Evolutionary conservation across 2,113 vertebrate genomes (phyloP).

Genomic region (Rhinoderma darwinii): DNA sequence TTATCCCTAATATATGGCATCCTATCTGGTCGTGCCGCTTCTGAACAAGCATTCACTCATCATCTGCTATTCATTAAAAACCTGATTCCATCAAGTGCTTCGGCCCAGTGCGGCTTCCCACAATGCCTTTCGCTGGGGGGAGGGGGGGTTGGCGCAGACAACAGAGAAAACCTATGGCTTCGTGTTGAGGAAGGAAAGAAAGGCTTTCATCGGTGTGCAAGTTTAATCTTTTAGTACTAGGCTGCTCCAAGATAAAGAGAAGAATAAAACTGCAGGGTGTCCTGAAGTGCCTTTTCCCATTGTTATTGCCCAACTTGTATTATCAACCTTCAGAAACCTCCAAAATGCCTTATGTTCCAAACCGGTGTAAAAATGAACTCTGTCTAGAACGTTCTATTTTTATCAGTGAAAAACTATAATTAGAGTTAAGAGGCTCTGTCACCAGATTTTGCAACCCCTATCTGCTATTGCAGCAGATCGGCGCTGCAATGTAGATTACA

Average conservation of each 20-base stretch:
- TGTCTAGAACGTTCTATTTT: neutral
- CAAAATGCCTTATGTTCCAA: neutral
- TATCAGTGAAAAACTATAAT: neutral
- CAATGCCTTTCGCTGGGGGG: conserved; percentile 33
- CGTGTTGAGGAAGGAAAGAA: conserved; percentile 27
- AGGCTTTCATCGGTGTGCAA: neutral
- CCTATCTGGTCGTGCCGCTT: conserved; percentile 16
- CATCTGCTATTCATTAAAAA: conserved; percentile 49
- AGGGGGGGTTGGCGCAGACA: conserved; percentile 18
- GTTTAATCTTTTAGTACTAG: conserved; percentile 26
- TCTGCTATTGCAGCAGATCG: too few relatives aligned
- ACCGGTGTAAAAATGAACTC: neutral
- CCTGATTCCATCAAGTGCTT: conserved; percentile 40
- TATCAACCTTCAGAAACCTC: conserved; percentile 18
- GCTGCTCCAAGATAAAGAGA: conserved; percentile 8
- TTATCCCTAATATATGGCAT: conserved; percentile 48
- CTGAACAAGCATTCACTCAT: conserved; percentile 29
- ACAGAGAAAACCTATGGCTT: conserved; percentile 14
- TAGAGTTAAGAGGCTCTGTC: too few relatives aligned
- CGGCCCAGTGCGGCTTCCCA: conserved; percentile 2
- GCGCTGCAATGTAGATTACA: too few relatives aligned
- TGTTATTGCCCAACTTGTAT: conserved; percentile 13
- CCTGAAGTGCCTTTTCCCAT: conserved; percentile 34
- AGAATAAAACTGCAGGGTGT: conserved; percentile 33
- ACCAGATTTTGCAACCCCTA: too few relatives aligned